Conservation (phyloP, 2,113 vertebrate genomes). For the Oncorhynchus keta region DNA sequence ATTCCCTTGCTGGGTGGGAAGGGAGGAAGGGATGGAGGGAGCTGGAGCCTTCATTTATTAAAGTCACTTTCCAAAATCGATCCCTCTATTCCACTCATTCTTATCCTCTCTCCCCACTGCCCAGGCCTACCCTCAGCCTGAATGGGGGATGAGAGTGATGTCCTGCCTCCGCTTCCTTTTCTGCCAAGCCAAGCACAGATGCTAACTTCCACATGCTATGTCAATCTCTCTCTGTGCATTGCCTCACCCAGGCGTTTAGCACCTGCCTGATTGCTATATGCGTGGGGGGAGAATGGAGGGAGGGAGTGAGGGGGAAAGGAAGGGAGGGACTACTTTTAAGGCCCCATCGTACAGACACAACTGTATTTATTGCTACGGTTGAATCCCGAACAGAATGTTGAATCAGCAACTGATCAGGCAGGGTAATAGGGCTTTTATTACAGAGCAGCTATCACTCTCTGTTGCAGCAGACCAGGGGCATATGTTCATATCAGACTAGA, state of each 20-base stretch:
- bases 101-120: background rate
- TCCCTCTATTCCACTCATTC: background rate
- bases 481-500: constrained; percentile 37
- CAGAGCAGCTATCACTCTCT: background rate
- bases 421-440: constrained; percentile 13
- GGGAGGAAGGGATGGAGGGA: too few relatives aligned
- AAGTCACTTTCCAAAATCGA: too few relatives aligned
- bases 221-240: constrained; percentile 43
- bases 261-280: constrained; percentile 75
- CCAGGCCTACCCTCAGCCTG: constrained; percentile 14
- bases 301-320: constrained; percentile 40
- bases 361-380: constrained; percentile 26
- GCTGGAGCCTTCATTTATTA: too few relatives aligned
- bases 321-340: constrained; percentile 54
- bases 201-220: constrained; percentile 67
- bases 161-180: constrained; percentile 66
- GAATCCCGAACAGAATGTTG: constrained; percentile 8
- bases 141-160: constrained; percentile 67
- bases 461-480: constrained; percentile 19
- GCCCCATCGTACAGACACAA: constrained; percentile 52
- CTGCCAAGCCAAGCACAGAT: constrained; percentile 65
- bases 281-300: constrained; percentile 29
- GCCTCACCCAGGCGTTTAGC: constrained; percentile 70
- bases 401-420: constrained; percentile 28
- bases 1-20: too few relatives aligned